phyloP scores from a whole-genome alignment of 1,140 invertebrate species.

The Zaprionus davidi region DNA sequence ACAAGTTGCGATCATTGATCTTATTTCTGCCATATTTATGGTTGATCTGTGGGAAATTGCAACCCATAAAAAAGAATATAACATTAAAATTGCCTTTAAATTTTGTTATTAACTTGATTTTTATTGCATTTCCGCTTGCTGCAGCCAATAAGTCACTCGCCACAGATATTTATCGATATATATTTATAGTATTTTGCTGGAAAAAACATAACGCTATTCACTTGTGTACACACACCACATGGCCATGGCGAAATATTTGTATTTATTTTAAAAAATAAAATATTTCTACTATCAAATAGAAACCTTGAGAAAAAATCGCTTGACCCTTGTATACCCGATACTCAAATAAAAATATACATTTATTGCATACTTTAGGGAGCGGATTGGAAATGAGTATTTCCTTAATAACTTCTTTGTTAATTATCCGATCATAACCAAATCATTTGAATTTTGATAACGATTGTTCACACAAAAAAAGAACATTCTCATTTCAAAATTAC shows the following conservation, averaged over 20 bases:
- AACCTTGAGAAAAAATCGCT: neutral
- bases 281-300: neutral
- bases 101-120: neutral
- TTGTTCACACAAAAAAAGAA: no score
- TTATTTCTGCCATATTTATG: neutral
- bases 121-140: neutral
- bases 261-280: neutral
- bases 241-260: neutral
- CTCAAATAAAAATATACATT: no score
- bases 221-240: neutral
- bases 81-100: neutral
- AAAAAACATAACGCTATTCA: neutral
- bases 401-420: no score
- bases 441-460: no score
- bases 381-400: no score
- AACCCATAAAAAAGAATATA: neutral
- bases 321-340: no score
- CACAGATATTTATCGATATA: neutral
- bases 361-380: no score
- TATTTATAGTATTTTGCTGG: slow-evolving; percentile 3
- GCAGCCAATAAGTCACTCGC: neutral
- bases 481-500: no score
- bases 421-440: no score
- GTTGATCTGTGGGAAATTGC: neutral
- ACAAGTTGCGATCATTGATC: neutral